phyloP scores from a whole-genome alignment of 2,797 vertebrate species.

The Acrocephalus scirpaceus region DNA sequence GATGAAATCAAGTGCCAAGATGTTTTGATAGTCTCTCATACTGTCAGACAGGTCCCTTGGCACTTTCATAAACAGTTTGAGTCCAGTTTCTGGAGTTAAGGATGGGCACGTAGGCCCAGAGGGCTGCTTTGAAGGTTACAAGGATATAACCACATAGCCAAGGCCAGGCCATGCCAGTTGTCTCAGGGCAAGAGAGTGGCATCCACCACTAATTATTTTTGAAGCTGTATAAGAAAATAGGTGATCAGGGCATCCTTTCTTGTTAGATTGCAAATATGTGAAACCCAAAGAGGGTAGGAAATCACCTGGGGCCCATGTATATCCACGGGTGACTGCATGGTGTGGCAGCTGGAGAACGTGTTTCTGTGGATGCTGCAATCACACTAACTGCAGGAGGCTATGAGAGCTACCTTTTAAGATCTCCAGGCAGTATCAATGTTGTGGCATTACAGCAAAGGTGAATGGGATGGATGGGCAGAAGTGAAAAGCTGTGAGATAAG shows the following conservation, averaged over 20 bases:
- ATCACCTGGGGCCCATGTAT: accelerated
- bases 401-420: background rate
- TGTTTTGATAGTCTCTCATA: background rate
- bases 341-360: background rate
- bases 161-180: background rate
- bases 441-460: background rate
- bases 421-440: background rate
- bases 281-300: background rate
- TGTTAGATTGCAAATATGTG: background rate
- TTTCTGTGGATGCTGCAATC: background rate
- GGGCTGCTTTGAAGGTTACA: background rate
- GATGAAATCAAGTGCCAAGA: background rate
- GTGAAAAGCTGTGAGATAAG: background rate
- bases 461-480: background rate
- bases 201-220: background rate
- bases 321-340: accelerated
- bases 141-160: background rate
- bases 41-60: background rate
- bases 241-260: background rate
- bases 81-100: background rate
- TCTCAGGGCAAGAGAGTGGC: background rate
- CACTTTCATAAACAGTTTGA: background rate
- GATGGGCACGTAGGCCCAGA: background rate
- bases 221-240: background rate
- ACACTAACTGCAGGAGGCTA: background rate